phyloP scores from a whole-genome alignment of 2,797 vertebrate species.

The Perdix hodgsoniae region DNA sequence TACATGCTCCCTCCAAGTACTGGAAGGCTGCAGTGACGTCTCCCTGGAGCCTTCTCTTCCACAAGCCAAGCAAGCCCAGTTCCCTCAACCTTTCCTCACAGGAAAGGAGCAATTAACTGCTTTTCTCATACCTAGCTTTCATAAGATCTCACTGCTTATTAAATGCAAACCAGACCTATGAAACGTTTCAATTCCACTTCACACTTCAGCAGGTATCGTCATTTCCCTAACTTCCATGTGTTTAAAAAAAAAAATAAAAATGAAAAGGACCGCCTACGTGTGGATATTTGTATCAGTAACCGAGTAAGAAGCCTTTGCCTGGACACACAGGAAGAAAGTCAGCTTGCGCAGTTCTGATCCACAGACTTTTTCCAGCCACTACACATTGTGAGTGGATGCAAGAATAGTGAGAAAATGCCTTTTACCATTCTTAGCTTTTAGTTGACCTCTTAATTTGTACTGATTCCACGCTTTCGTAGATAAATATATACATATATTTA shows the following conservation, averaged over 20 bases:
- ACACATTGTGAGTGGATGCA: background rate
- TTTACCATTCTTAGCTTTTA: background rate
- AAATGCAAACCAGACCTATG: background rate
- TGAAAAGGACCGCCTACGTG: background rate
- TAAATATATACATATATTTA: too few relatives aligned
- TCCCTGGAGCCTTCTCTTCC: too few relatives aligned
- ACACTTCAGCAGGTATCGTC: background rate
- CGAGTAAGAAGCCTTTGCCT: background rate
- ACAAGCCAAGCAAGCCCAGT: too few relatives aligned
- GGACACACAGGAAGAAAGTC: background rate
- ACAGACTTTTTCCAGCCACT: background rate
- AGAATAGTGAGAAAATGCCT: background rate
- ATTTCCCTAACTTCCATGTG: background rate
- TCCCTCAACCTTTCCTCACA: background rate
- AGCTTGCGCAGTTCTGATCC: background rate
- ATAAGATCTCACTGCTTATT: background rate
- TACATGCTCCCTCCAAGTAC: too few relatives aligned
- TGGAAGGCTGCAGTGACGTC: too few relatives aligned
- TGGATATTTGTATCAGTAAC: background rate
- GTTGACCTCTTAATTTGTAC: background rate
- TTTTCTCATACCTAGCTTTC: background rate
- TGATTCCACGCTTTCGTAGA: background rate
- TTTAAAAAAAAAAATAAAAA: too few relatives aligned
- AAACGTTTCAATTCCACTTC: background rate
- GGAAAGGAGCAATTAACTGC: fast-evolving